A percentile compares a stretch with the other conserved stretches of the same genome.
phyloP scores from a whole-genome alignment of 2,888 invertebrate genomes.

The Apamea anceps region DNA sequence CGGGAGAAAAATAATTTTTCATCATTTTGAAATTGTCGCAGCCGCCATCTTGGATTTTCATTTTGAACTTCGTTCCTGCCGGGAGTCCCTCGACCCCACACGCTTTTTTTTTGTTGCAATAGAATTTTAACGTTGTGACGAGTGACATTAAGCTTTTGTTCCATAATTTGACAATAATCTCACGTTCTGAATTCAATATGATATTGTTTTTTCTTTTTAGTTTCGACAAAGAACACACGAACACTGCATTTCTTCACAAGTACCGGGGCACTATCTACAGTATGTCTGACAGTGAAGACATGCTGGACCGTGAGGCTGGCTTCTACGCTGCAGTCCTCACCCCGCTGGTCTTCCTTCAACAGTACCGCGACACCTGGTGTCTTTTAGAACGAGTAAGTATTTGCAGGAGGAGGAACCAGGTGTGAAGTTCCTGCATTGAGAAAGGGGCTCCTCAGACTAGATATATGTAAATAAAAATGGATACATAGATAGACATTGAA shows the following conservation, averaged over 20 bases:
- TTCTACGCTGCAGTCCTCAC: conserved; percentile 82
- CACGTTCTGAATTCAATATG: background rate
- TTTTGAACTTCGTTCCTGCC: too few relatives aligned
- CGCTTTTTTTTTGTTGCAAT: background rate
- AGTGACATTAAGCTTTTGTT: background rate
- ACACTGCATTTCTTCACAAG: conserved; percentile 82
- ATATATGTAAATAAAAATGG: background rate
- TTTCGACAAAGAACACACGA: conserved; percentile 83
- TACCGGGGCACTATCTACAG: conserved; percentile 79
- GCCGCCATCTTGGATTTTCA: too few relatives aligned
- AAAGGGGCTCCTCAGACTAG: background rate
- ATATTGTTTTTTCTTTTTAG: conserved; percentile 63
- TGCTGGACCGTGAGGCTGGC: conserved; percentile 81
- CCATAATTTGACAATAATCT: background rate
- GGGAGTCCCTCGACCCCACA: too few relatives aligned
- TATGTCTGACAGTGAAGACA: conserved; percentile 80
- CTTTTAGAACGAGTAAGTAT: conserved; percentile 80
- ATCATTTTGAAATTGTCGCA: too few relatives aligned
- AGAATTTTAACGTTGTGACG: background rate
- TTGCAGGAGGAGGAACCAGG: background rate
- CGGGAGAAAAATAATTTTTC: too few relatives aligned
- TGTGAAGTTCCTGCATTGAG: background rate
- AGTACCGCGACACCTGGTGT: conserved; percentile 84
- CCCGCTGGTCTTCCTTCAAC: conserved; percentile 82
- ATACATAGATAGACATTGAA: background rate